phyloP scores from a whole-genome alignment of 1,140 invertebrate genomes.

The Drosophila biarmipes region DNA sequence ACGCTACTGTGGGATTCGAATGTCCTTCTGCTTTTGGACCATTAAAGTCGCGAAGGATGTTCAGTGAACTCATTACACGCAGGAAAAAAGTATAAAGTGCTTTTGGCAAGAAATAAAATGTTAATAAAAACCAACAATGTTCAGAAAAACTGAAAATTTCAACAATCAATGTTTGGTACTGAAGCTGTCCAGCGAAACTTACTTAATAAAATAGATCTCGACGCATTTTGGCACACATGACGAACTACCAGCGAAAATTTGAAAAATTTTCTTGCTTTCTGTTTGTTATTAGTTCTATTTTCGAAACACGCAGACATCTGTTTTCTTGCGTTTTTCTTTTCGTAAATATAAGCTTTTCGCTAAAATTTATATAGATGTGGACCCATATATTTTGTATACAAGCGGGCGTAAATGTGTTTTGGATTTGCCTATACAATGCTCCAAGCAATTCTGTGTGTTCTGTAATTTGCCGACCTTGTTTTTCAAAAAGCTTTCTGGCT shows the following conservation, averaged over 20 bases:
- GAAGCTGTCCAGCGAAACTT: constrained; percentile 1
- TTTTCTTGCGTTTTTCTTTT: constrained; percentile 37
- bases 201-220: constrained; percentile 1
- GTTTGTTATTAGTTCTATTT: constrained; percentile 55
- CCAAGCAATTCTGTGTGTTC: constrained; percentile 8
- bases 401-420: constrained; percentile 22
- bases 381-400: constrained; percentile 14
- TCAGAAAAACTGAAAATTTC: background rate
- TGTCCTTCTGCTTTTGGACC: background rate
- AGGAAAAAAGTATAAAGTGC: background rate
- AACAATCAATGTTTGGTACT: background rate
- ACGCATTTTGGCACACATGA: constrained; percentile 32
- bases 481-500: background rate
- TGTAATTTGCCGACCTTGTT: constrained; percentile 1
- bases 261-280: constrained; percentile 33
- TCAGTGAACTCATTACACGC: too few relatives aligned
- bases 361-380: constrained; percentile 16
- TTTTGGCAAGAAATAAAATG: background rate
- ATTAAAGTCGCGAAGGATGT: background rate
- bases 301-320: constrained; percentile 49
- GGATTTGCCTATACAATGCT: constrained; percentile 24
- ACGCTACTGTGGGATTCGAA: background rate
- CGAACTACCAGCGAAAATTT: constrained; percentile 30
- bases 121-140: background rate
- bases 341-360: constrained; percentile 45